A percentile compares a stretch with the other conserved stretches of the same genome.
phyloP scores from a whole-genome alignment of 1,140 invertebrate genomes.

The Macrobrachium nipponense region DNA sequence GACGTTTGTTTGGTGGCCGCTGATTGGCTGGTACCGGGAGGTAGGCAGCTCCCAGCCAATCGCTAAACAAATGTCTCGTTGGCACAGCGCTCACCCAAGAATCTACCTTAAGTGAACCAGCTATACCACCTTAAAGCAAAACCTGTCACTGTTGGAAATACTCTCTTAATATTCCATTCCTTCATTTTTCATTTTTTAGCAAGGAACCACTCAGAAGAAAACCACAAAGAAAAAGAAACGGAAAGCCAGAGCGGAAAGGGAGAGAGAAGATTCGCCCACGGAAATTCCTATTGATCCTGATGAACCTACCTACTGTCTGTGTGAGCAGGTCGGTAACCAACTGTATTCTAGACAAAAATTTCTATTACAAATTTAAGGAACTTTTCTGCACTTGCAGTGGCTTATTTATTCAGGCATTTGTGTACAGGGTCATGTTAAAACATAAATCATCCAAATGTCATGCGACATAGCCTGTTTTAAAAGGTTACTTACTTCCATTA shows the following conservation, averaged over 20 bases:
- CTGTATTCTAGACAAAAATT: neutral
- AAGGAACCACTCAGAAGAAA: slow-evolving; percentile 66
- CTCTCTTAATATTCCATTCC: neutral
- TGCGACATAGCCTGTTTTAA: too few relatives aligned
- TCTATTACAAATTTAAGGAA: neutral
- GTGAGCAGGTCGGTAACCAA: slow-evolving; percentile 74
- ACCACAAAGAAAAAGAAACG: slow-evolving; percentile 71
- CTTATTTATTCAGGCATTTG: too few relatives aligned
- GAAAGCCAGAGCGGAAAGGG: slow-evolving; percentile 64
- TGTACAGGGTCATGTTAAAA: too few relatives aligned
- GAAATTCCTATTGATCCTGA: slow-evolving; percentile 90
- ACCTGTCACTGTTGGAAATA: neutral
- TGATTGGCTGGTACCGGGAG: too few relatives aligned
- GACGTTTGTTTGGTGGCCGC: too few relatives aligned
- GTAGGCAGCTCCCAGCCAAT: too few relatives aligned
- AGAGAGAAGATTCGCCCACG: slow-evolving; percentile 75
- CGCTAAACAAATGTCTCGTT: too few relatives aligned
- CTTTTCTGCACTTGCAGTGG: neutral
- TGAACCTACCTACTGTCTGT: slow-evolving; percentile 97
- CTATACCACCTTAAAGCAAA: neutral
- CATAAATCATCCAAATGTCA: too few relatives aligned
- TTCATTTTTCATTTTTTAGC: neutral
- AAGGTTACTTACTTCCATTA: too few relatives aligned
- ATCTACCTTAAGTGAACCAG: too few relatives aligned
- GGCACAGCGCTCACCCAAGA: too few relatives aligned